phyloP scores from a whole-genome alignment of 2,113 vertebrate genomes.

The Nothocercus julius region DNA sequence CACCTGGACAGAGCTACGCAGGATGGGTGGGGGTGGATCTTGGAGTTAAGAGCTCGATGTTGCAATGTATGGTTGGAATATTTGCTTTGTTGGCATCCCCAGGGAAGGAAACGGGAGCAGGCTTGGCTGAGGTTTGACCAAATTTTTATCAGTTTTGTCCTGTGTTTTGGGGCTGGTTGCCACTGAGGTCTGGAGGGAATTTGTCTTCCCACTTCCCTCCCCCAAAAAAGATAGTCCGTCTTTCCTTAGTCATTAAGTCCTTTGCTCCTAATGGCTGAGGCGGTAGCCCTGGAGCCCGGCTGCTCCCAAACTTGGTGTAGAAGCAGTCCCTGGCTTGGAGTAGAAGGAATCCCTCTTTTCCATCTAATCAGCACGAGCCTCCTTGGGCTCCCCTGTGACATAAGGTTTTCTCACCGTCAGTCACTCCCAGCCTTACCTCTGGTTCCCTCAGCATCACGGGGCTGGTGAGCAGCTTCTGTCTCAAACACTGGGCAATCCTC shows the following conservation, averaged over 20 bases:
- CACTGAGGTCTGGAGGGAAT: background rate
- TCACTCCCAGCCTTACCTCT: background rate
- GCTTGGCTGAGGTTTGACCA: background rate
- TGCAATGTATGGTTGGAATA: background rate
- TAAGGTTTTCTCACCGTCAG: background rate
- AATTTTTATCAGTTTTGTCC: background rate
- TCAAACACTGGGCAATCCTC: background rate
- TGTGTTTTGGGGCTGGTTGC: background rate
- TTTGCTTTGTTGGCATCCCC: accelerated
- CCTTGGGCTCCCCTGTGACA: background rate
- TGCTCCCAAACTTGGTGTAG: accelerated
- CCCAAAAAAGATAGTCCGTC: background rate
- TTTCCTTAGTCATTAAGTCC: background rate
- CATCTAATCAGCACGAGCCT: background rate
- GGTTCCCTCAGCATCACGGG: background rate
- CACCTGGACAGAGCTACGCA: accelerated
- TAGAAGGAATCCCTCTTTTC: background rate
- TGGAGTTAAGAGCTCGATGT: background rate
- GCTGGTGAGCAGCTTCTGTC: background rate
- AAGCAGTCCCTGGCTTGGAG: background rate
- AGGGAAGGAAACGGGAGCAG: background rate
- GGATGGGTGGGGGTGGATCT: background rate
- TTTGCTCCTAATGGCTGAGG: background rate
- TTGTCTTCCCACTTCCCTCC: no score
- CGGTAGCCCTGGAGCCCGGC: accelerated